Base-by-base conservation (phyloP, 2,113 vertebrate genomes). In the Epinephelus fuscoguttatus region DNA sequence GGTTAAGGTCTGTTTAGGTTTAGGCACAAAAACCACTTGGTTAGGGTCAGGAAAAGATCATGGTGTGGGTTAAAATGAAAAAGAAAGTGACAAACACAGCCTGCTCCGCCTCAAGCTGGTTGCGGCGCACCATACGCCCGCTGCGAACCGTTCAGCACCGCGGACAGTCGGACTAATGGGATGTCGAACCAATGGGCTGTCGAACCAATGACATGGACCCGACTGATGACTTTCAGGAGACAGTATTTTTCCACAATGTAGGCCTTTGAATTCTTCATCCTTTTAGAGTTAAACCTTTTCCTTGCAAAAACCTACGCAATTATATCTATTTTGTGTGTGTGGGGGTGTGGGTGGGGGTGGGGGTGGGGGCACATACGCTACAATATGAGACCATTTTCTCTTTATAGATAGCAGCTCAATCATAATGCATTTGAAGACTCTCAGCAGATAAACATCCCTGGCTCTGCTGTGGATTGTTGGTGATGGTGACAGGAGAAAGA, bases 361-460 rank as follows among this genome's bases (percentile, higher is more conserved):
- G 42, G 23, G 18, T n/a, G n/a, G n/a, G n/a, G 6, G 52, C 30
- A 30, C 19, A 55, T 45, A n/a, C 23, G 47, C 57, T 63, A 62
- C 37, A 70, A 52, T 57, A 19, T 33, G 2, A 61, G 77, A 13
- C 15, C 37, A 49, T 70, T 88, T 73, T 84, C 25, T 27, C 33
- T 30, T 59, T 70, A 52, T 67, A 73, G 78, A 79, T 66, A 66
- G 70, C 74, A 14, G 49, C 49, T 78, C 49, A 52, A 61, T 74
- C 80, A 80, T 59, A 75, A 75, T 25, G 69, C 62, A 17, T 70
- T 25, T 69, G 53, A 56, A 61, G 75, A 53, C 67, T 61, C n/a
- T 53, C n/a, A 11, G 63, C 21, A 75, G 84, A 88, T 86, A 76
- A 88, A 80, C 66, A 67, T 72, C 45, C 27, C 42, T 10, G 37